Base-by-base conservation (phyloP, 1,140 invertebrate genomes). In the Drepana arcuata region DNA sequence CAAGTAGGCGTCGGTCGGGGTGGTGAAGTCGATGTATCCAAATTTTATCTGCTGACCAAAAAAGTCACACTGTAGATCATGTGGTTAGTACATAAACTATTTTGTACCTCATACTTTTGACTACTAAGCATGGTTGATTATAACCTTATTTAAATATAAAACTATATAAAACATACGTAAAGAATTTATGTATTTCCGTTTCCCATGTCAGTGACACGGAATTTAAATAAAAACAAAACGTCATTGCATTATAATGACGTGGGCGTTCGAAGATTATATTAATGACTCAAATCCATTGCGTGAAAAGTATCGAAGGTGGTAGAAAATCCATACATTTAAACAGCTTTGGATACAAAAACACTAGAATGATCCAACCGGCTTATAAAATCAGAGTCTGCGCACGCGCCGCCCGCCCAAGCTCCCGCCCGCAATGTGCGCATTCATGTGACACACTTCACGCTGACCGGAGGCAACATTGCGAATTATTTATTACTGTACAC, bases 191-290 rank as follows among this genome's bases (percentile, higher is more conserved):
- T 49, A 30, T 36, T 51, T 52, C 33, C 26, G 46, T 38, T 42
- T 48, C 46, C 45, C 25, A 41, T 57, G 64, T 74, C 67, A 67
- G 40, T 74, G 64, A 71, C 67, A 64, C 53, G 46, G 38, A 57
- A 59, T 53, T 51, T 45, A 66, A 61, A 51, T 61, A 65, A 64
- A 58, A 67, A 64, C 65, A 51, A 56, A 57, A 45, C 52, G 54
- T 66, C 47, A 57, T 33, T 49, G 40, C 47, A 51, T 21, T 29
- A 13, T 48, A 31, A 45, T 25, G 41, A 21, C 10, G 16, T 7
- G 3, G 10, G 18, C 4, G 18, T 21, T 21, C 4, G 9, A 21
- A 21, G 9, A 21, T 5, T 21, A 21, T 21, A 21, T n/a, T n/a
- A n/a, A n/a, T n/a, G n/a, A n/a, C n/a, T n/a, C n/a, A n/a, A n/a